A percentile compares a stretch with the other conserved stretches of the same genome.
Conservation (phyloP, 2,113 vertebrate genomes). For the Aleadryas rufinucha region DNA sequence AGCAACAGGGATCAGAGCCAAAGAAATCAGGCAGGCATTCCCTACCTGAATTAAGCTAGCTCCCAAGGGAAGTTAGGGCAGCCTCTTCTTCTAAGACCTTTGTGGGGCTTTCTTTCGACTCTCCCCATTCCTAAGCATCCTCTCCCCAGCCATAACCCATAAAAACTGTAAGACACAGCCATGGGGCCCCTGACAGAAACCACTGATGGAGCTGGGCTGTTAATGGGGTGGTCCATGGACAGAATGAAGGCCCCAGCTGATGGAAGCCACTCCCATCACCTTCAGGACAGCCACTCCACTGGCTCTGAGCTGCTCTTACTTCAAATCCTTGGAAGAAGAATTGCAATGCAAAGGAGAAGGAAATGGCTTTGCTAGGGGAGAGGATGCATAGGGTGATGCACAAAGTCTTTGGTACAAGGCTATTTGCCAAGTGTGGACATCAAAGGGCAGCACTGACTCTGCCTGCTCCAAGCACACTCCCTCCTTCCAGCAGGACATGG, state of each 20-base stretch:
- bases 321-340: not conserved
- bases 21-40: not conserved
- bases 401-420: not conserved
- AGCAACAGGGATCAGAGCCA: not conserved
- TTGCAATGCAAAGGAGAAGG: not conserved
- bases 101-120: not conserved
- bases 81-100: not conserved
- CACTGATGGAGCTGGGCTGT: not conserved
- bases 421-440: not conserved
- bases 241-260: not conserved
- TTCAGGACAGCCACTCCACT: not conserved
- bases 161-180: not conserved
- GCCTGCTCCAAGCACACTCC: not conserved
- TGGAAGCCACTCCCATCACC: not conserved
- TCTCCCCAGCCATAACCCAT: not conserved
- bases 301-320: not conserved
- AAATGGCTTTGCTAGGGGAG: not conserved
- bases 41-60: not conserved
- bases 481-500: not conserved
- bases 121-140: rapidly evolving
- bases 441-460: not conserved
- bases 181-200: not conserved
- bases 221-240: not conserved
- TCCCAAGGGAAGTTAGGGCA: not conserved
- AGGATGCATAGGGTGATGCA: not conserved